phyloP scores from a whole-genome alignment of 2,797 vertebrate species.

The Cossypha polioptera region DNA sequence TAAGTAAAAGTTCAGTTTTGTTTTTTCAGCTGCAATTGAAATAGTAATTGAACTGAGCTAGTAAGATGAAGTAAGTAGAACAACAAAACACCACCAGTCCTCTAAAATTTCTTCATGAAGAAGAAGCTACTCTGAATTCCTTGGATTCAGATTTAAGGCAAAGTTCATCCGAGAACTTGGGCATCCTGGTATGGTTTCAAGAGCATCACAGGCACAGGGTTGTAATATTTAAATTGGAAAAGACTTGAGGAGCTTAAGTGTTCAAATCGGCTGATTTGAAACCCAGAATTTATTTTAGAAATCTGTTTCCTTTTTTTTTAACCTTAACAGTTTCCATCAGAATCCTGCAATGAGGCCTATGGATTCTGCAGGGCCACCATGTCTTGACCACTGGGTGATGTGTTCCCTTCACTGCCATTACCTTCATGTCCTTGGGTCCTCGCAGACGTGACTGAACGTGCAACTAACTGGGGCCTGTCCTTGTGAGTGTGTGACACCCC shows the following conservation, averaged over 20 bases:
- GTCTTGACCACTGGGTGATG: fast-evolving
- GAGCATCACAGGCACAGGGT: not conserved
- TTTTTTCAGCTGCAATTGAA: not conserved
- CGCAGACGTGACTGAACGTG: fast-evolving
- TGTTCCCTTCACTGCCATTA: fast-evolving
- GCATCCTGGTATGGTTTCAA: not conserved
- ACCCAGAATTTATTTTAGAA: not conserved
- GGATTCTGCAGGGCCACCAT: not conserved
- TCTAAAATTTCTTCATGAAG: not conserved
- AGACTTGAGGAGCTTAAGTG: not conserved
- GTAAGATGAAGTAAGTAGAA: not conserved
- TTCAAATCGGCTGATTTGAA: not conserved
- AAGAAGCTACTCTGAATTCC: not conserved
- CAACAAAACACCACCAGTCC: not conserved
- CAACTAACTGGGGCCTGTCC: not conserved
- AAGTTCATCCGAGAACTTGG: not conserved
- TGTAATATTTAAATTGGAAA: not conserved
- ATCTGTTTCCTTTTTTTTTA: not conserved
- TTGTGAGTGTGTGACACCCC: not conserved
- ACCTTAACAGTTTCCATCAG: not conserved
- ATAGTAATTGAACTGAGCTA: not conserved
- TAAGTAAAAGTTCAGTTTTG: not conserved
- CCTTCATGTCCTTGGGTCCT: not conserved
- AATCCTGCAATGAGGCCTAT: not conserved
- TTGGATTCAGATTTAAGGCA: not conserved